Percentiles rank a stretch among this genome's conserved stretches.
Conservation (phyloP, 2,113 vertebrate species). For the Genyomyrus donnyi region DNA sequence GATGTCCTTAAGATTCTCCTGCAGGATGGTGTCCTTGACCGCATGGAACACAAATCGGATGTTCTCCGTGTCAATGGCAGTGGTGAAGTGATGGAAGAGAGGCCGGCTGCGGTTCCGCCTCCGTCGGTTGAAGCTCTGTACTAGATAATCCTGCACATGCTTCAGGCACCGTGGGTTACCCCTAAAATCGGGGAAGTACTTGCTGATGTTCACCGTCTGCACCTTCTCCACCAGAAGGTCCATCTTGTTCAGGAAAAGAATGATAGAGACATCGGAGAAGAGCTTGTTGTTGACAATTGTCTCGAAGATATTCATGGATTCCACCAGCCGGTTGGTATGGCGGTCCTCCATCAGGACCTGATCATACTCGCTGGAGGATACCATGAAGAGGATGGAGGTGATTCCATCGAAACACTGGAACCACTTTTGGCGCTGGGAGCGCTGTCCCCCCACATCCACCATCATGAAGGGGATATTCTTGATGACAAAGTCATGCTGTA, state of each 20-base stretch:
- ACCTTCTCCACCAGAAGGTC: conserved; percentile 93
- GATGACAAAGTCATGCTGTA: conserved; percentile 93
- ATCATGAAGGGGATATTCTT: conserved; percentile 98
- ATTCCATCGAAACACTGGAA: conserved; percentile 97
- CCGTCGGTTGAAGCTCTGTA: conserved; percentile 85
- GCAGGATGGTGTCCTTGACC: conserved; percentile 94
- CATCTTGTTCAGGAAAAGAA: conserved; percentile 96
- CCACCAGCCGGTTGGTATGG: conserved; percentile 87
- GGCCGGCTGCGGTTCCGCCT: conserved; percentile 83
- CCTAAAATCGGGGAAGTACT: conserved; percentile 86
- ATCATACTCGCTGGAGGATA: conserved; percentile 89
- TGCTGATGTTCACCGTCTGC: conserved; percentile 77
- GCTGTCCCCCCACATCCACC: conserved; percentile 93
- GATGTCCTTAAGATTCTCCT: conserved; percentile 94
- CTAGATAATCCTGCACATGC: conserved; percentile 85
- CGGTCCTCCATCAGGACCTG: conserved; percentile 97
- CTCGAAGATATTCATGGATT: conserved; percentile 98
- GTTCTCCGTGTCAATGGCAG: conserved; percentile 93
- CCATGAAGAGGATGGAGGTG: conserved; percentile 95
- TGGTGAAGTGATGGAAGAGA: conserved; percentile 95
- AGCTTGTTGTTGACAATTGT: conserved; percentile 98
- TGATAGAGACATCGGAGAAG: conserved; percentile 92
- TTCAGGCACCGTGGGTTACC: conserved; percentile 78
- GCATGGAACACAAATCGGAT: conserved; percentile 95
- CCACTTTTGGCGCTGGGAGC: conserved; percentile 96